These are phyloP conservation scores for Merodon equestris DNA, from an alignment of 2,888 invertebrate genomes.

Conservation along the genomic window DNA sequence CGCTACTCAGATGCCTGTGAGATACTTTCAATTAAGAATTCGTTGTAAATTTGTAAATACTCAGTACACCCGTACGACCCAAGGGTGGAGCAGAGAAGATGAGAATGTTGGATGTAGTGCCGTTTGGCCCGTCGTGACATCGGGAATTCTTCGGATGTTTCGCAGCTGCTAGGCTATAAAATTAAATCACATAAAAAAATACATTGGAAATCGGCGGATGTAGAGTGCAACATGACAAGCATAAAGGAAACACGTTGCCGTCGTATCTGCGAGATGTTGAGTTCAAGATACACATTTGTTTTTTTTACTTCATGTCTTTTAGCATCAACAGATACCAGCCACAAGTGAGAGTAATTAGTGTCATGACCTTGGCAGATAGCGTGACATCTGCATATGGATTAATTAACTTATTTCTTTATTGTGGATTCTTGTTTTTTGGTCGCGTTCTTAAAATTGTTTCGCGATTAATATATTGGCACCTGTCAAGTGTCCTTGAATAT, in stretches of 20 bases:
- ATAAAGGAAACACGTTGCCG: not conserved
- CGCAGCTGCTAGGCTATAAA: conserved; percentile 32
- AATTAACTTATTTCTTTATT: conserved; percentile 11
- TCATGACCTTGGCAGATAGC: conserved; percentile 41
- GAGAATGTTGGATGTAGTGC: conserved; percentile 13
- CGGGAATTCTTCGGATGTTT: conserved; percentile 46
- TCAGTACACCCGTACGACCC: no score
- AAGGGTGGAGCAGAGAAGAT: no score
- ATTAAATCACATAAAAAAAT: conserved; percentile 32
- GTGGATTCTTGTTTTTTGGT: conserved; percentile 31
- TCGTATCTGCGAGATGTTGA: conserved; percentile 17
- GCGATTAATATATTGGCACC: no score
- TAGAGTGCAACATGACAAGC: conserved; percentile 6
- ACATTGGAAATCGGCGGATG: conserved; percentile 25
- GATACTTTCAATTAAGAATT: conserved; percentile 39
- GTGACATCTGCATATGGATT: conserved; percentile 24
- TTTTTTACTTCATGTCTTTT: not conserved
- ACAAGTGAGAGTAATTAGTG: conserved; percentile 51
- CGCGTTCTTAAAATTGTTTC: no score
- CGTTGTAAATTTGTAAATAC: no score
- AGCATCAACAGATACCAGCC: conserved; percentile 22
- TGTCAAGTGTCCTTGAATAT: no score
- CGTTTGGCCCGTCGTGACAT: conserved; percentile 45
- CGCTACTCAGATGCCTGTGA: conserved; percentile 1
- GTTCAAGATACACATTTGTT: conserved; percentile 3